phyloP scores from a whole-genome alignment of 1,140 invertebrate genomes.

The Hypothenemus hampei region DNA sequence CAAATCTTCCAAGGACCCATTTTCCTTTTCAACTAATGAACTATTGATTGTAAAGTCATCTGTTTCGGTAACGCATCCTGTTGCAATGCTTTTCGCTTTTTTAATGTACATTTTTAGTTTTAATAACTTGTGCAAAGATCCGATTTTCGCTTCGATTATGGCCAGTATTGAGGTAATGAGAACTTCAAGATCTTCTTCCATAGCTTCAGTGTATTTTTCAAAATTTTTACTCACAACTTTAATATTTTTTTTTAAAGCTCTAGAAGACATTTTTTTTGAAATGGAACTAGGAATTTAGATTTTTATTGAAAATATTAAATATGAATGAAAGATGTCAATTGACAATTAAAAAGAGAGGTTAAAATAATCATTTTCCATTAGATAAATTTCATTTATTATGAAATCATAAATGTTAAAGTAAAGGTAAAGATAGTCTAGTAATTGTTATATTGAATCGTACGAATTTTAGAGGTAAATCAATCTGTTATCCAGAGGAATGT shows the following conservation, averaged over 20 bases:
- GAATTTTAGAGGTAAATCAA: background rate
- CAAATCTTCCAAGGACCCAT: conserved; percentile 12
- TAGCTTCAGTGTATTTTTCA: conserved; percentile 14
- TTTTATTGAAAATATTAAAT: background rate
- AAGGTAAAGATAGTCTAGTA: too few relatives aligned
- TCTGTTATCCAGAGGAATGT: background rate
- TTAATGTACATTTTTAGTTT: conserved; percentile 22
- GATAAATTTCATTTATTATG: too few relatives aligned
- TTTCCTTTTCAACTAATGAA: background rate
- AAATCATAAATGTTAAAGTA: background rate
- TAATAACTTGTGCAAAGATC: conserved; percentile 11
- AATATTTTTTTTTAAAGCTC: conserved; percentile 7
- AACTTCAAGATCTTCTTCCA: conserved; percentile 17
- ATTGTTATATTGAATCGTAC: too few relatives aligned
- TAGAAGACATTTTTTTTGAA: conserved; percentile 12
- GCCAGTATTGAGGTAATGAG: conserved; percentile 18
- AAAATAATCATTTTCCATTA: too few relatives aligned
- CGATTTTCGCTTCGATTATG: conserved; percentile 12
- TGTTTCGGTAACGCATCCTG: background rate
- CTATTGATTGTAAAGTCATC: too few relatives aligned
- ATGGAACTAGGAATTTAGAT: conserved; percentile 4
- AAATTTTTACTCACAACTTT: conserved; percentile 17
- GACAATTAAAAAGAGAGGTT: too few relatives aligned
- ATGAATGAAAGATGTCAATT: conserved; percentile 11
- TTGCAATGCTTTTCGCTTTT: conserved; percentile 6